These are phyloP conservation scores for Acronicta alni DNA, from an alignment of 2,888 invertebrate species.

Conservation along the genomic window DNA sequence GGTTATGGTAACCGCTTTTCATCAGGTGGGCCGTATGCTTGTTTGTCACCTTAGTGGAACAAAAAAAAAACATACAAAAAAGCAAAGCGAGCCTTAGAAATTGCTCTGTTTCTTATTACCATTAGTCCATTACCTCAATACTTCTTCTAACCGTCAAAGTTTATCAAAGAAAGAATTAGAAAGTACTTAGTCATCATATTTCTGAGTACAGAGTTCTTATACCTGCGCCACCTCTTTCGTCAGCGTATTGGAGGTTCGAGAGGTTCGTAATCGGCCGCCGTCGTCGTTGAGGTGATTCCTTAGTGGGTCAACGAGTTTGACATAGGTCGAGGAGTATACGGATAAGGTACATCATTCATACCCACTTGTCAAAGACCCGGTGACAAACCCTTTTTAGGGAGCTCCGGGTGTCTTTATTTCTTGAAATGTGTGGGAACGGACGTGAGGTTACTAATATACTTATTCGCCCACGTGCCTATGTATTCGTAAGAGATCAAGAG, in stretches of 20 bases:
- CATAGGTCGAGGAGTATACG: constrained; percentile 67
- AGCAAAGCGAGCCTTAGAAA: background rate
- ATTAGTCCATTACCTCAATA: constrained; percentile 20
- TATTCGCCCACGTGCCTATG: background rate
- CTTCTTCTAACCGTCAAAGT: constrained; percentile 12
- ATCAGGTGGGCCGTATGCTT: too few relatives aligned
- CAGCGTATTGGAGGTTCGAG: constrained; percentile 67
- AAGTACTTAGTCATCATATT: constrained; percentile 49
- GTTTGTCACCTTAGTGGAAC: too few relatives aligned
- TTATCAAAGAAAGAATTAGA: constrained; percentile 39
- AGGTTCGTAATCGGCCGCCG: constrained; percentile 65
- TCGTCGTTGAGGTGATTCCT: constrained; percentile 67
- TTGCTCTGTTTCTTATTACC: constrained; percentile 6
- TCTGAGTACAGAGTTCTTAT: constrained; percentile 39
- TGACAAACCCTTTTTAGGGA: constrained; percentile 38
- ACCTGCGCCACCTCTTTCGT: constrained; percentile 58
- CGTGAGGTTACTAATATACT: too few relatives aligned
- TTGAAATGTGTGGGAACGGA: constrained; percentile 16
- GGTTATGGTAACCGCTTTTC: too few relatives aligned
- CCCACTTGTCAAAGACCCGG: constrained; percentile 57
- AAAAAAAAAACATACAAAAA: too few relatives aligned
- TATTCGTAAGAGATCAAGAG: background rate
- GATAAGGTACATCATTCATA: constrained; percentile 58
- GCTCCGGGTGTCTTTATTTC: constrained; percentile 21
- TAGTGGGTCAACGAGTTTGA: constrained; percentile 79